A percentile compares a stretch with the other conserved stretches of the same genome.
These are phyloP conservation scores for Drosophila asahinai DNA, from an alignment of 1,140 invertebrate species.

Conservation along the genomic window DNA sequence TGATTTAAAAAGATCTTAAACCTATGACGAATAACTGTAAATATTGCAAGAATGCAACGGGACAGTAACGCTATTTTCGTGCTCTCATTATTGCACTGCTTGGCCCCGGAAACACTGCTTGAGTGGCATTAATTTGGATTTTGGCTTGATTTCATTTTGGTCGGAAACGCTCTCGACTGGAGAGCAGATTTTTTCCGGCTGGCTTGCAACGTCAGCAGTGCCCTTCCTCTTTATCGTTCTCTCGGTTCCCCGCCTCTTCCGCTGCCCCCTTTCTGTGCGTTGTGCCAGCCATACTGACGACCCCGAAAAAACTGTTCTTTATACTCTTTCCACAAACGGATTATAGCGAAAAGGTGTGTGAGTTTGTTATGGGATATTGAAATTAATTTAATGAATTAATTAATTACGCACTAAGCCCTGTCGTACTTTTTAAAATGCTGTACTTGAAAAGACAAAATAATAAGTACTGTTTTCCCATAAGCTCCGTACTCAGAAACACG, in stretches of 20 bases:
- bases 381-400: neutral
- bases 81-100: neutral
- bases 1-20: neutral
- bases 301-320: constrained; percentile 19
- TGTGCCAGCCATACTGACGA: constrained; percentile 64
- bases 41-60: neutral
- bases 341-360: neutral
- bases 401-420: neutral
- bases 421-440: neutral
- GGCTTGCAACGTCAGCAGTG: constrained; percentile 47
- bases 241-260: no score
- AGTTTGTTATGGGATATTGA: neutral
- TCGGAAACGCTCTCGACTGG: constrained; percentile 22
- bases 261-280: constrained; percentile 11
- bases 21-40: neutral
- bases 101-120: neutral
- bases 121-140: constrained; percentile 23
- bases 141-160: constrained; percentile 12
- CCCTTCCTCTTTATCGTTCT: constrained; percentile 23
- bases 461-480: neutral
- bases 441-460: neutral
- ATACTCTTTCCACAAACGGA: neutral
- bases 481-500: no score
- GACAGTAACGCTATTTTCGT: no score
- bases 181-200: constrained; percentile 22